These are phyloP conservation scores for Cylas formicarius DNA, from an alignment of 1,140 invertebrate species.

Conservation along the genomic window DNA sequence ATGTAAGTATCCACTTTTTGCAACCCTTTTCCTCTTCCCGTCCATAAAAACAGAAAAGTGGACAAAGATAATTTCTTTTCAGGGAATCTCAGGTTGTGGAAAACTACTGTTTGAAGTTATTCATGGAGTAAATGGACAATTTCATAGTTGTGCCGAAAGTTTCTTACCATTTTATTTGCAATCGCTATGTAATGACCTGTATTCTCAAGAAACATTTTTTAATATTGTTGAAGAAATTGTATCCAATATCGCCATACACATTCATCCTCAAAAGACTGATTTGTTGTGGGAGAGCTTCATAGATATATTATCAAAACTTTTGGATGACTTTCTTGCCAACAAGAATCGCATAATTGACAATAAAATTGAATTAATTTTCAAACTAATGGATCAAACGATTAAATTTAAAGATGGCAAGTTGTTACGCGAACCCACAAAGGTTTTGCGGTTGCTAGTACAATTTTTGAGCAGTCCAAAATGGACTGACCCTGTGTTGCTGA, in stretches of 20 bases:
- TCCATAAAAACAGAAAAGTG: conserved; percentile 3
- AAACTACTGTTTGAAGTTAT: conserved; percentile 80
- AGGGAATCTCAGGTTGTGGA: conserved; percentile 57
- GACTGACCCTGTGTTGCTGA: conserved; percentile 45
- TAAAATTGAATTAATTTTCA: conserved; percentile 45
- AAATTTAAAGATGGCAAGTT: conserved; percentile 57
- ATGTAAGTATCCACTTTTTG: conserved; percentile 49
- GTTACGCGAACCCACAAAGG: conserved; percentile 48
- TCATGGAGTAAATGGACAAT: conserved; percentile 68
- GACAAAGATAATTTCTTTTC: conserved; percentile 9
- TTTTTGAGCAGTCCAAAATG: conserved; percentile 41
- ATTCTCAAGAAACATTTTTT: conserved; percentile 52
- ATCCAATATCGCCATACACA: conserved; percentile 48
- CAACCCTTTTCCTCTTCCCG: neutral
- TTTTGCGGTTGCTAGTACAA: conserved; percentile 47
- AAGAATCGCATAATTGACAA: conserved; percentile 23
- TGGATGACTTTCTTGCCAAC: conserved; percentile 16
- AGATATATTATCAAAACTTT: conserved; percentile 30
- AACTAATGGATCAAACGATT: conserved; percentile 52
- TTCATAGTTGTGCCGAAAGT: conserved; percentile 68
- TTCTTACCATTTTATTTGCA: conserved; percentile 58
- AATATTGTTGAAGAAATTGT: conserved; percentile 56
- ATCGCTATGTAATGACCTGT: conserved; percentile 46
- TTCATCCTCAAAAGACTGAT: conserved; percentile 52
- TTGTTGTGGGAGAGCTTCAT: conserved; percentile 52